Evolutionary conservation across 2,113 vertebrate species (phyloP), one percentile per base, ranked within the genome.

Genomic region (Anhinga anhinga): DNA sequence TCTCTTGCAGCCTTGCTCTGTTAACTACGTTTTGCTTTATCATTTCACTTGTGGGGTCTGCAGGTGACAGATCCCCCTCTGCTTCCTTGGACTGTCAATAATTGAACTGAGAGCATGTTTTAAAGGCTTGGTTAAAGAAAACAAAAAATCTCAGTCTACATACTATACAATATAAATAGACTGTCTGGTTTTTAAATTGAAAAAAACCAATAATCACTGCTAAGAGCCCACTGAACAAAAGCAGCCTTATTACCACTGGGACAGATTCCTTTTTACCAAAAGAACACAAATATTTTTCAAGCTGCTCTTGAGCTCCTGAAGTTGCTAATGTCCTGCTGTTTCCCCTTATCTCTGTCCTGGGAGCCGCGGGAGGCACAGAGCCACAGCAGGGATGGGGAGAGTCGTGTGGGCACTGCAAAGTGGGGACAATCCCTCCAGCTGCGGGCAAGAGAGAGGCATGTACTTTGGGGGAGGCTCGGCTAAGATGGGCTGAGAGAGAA

Each of bases 201-300:
- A 86, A 98, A 93, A 83, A 83, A 94, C 56, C 71, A 91, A 90
- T 77, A 91, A 92, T 94, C 79, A 86, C 92, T 73, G 82, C 87
- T 96, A 94, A 96, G 90, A 92, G 93, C 72, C 91, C n/a, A 50
- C 82, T 78, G 92, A 96, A 96, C 86, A 95, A 97, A 88, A 91
- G 82, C 78, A 83, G 89, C 87, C 94, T 83, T 94, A 94, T 91
- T 95, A 95, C 93, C 88, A 74, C 82, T 71, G 95, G 81, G 95
- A 91, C 47, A 82, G 86, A 88, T 90, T 95, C 86, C 59, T 93
- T 96, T 69, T 89, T 91, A 67, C 73, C 55, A 58, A 90, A 92
- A 84, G 82, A 95, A 82, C 82, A 86, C 82, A 84, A 88, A 59
- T 87, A 94, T 94, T 95, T 97, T 95, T 92, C 86, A 90, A 90